phyloP scores from a whole-genome alignment of 1,140 invertebrate genomes.

The Bombus consobrinus region DNA sequence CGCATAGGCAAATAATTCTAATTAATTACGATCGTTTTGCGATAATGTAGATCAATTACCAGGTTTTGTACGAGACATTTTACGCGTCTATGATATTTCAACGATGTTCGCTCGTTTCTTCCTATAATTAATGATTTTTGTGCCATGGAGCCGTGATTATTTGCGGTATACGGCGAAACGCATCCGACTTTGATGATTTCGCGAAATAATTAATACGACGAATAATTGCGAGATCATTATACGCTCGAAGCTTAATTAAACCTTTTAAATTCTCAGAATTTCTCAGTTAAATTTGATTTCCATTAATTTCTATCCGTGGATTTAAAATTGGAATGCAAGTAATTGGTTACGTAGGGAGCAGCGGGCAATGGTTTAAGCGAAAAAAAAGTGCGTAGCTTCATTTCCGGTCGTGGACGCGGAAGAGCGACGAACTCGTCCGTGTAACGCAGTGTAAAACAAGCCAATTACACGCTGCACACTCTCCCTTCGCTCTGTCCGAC shows the following conservation, averaged over 20 bases:
- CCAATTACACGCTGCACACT: conserved; percentile 48
- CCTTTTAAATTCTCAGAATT: background rate
- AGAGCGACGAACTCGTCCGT: background rate
- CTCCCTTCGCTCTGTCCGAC: background rate
- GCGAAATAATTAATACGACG: background rate
- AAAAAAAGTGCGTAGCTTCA: background rate
- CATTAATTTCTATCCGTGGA: background rate
- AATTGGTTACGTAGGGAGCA: background rate
- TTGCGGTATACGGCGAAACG: background rate
- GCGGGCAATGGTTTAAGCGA: background rate
- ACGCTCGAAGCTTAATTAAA: background rate
- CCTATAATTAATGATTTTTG: background rate
- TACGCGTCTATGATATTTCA: too few species aligned
- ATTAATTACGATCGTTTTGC: too few species aligned
- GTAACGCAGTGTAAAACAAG: conserved; percentile 51
- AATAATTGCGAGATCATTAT: background rate
- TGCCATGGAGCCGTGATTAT: background rate
- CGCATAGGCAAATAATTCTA: too few species aligned
- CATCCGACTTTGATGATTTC: background rate
- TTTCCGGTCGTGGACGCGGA: too few species aligned
- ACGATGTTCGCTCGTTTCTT: conserved; percentile 20
- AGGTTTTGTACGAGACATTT: too few species aligned
- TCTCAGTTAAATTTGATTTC: background rate
- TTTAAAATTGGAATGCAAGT: background rate
- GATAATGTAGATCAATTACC: too few species aligned